A percentile compares a stretch with the other conserved stretches of the same genome.
Conservation (phyloP, 2,113 vertebrate genomes). For the Bos indicus region DNA sequence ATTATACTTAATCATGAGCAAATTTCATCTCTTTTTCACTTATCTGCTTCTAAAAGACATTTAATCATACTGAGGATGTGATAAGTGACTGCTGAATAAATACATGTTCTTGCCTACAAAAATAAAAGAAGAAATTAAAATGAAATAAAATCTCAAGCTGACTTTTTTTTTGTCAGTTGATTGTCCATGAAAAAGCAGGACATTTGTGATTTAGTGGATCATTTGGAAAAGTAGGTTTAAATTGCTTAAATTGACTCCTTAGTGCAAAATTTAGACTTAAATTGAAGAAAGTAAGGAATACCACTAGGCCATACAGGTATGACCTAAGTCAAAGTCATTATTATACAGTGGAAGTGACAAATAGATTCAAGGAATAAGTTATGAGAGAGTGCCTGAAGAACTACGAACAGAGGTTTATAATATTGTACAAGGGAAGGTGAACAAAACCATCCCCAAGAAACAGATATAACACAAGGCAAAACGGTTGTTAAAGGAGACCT, state of each 20-base stretch:
- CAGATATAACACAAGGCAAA: background rate
- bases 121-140: background rate
- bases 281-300: background rate
- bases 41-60: background rate
- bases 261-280: background rate
- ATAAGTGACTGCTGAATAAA: background rate
- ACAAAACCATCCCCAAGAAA: background rate
- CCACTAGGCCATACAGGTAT: background rate
- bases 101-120: background rate
- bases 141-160: background rate
- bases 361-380: background rate
- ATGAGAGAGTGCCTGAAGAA: background rate
- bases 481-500: background rate
- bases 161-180: background rate
- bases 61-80: background rate
- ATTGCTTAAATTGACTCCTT: background rate
- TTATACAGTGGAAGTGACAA: background rate
- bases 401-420: background rate
- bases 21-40: background rate
- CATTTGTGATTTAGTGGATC: background rate
- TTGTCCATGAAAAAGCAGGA: background rate
- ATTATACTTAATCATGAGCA: background rate
- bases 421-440: background rate
- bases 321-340: background rate
- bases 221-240: background rate